Evolutionary conservation across 2,888 invertebrate genomes (phyloP).

Genomic region (Polyploca ridens): DNA sequence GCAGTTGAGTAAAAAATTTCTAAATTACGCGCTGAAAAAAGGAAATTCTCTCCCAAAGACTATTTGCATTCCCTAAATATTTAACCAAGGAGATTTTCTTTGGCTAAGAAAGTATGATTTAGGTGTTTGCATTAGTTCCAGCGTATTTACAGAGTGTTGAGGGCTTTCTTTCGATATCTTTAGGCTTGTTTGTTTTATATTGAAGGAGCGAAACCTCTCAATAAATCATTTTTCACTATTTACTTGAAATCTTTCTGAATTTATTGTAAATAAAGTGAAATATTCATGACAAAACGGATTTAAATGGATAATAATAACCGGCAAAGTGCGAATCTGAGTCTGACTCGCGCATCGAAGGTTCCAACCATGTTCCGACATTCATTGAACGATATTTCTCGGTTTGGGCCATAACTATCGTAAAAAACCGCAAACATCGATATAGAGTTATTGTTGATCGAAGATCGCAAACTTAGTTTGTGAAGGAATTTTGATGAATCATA

Average conservation of each 20-base stretch:
- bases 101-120: slow-evolving; percentile 9
- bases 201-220: neutral
- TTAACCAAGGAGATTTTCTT: neutral
- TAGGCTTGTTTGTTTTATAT: neutral
- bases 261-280: no score
- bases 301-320: no score
- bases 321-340: no score
- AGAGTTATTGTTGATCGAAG: no score
- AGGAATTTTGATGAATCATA: no score
- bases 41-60: neutral
- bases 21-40: neutral
- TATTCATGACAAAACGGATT: no score
- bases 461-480: no score
- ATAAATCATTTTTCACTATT: neutral
- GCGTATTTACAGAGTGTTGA: slow-evolving; percentile 4
- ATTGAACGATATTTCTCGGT: no score
- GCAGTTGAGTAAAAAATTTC: neutral
- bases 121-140: slow-evolving; percentile 9
- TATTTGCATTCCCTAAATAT: slow-evolving; percentile 1
- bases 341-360: no score
- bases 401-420: no score
- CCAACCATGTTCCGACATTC: no score
- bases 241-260: neutral
- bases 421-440: no score
- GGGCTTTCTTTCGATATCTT: neutral